Evolutionary conservation across 2,113 vertebrate genomes (phyloP).

Genomic region (Nettapus auritus): DNA sequence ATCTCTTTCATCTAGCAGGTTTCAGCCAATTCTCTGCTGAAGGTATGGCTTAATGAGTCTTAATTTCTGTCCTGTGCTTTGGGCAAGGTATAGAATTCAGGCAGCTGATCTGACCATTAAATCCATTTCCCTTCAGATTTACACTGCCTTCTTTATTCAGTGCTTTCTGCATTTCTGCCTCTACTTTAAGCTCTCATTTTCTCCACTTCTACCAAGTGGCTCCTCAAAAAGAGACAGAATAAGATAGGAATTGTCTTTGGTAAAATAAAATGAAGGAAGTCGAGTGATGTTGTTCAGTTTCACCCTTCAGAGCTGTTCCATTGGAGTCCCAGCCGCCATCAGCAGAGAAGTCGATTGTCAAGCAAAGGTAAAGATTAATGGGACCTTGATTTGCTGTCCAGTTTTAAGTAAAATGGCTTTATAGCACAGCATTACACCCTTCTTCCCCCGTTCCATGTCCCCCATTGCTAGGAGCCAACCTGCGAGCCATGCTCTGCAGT

Average conservation of each 20-base stretch:
- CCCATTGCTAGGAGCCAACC: too few relatives aligned
- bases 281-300: rapidly evolving
- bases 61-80: neutral
- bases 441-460: too few relatives aligned
- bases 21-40: neutral
- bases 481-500: rapidly evolving
- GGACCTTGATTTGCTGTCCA: neutral
- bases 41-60: neutral
- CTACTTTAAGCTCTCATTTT: neutral
- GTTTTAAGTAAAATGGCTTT: neutral
- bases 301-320: neutral
- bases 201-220: neutral
- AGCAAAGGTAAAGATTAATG: neutral
- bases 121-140: neutral
- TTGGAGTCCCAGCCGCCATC: neutral
- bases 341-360: neutral
- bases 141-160: neutral
- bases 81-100: neutral
- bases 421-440: too few relatives aligned
- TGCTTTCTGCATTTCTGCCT: rapidly evolving
- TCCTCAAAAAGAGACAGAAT: neutral
- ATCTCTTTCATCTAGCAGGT: neutral
- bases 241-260: neutral
- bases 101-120: neutral
- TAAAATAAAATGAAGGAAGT: neutral